A percentile compares a stretch with the other conserved stretches of the same genome.
These are phyloP conservation scores for Phalacrocorax carbo DNA, from an alignment of 2,113 vertebrate genomes.

Conservation along the genomic window DNA sequence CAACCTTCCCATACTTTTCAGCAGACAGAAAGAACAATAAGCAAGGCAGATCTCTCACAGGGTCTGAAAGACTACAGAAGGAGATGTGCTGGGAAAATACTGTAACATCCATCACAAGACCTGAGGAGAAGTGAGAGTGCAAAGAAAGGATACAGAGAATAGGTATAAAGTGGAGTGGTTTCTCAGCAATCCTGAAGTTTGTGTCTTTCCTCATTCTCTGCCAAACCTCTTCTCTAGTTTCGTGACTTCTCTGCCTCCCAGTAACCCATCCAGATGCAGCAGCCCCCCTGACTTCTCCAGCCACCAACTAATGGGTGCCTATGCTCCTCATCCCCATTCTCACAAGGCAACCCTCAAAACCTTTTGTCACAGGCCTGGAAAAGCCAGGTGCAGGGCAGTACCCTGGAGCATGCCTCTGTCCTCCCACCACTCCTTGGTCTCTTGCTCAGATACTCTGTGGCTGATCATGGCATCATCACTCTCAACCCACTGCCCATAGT, in stretches of 20 bases:
- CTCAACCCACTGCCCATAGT: not conserved
- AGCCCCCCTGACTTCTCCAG: not conserved
- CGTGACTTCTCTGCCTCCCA: not conserved
- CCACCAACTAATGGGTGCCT: not conserved
- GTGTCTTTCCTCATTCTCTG: not conserved
- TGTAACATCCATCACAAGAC: not conserved
- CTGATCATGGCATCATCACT: not conserved
- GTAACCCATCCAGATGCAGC: not conserved
- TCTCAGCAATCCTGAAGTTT: not conserved
- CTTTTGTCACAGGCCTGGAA: not conserved
- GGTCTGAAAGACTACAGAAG: not conserved
- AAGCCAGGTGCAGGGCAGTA: not conserved
- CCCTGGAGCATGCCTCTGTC: rapidly evolving
- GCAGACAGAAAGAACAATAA: not conserved
- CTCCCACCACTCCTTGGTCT: not conserved
- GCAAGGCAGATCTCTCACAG: not conserved
- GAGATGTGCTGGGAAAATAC: not conserved
- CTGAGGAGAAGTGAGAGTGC: not conserved
- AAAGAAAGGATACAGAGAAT: not conserved
- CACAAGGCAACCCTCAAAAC: not conserved
- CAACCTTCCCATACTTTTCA: not conserved
- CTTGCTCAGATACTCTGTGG: not conserved
- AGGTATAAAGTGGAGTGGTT: not conserved
- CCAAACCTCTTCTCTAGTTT: not conserved
- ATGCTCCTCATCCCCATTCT: not conserved